phyloP scores from a whole-genome alignment of 2,797 vertebrate genomes.

The Tinamus major region DNA sequence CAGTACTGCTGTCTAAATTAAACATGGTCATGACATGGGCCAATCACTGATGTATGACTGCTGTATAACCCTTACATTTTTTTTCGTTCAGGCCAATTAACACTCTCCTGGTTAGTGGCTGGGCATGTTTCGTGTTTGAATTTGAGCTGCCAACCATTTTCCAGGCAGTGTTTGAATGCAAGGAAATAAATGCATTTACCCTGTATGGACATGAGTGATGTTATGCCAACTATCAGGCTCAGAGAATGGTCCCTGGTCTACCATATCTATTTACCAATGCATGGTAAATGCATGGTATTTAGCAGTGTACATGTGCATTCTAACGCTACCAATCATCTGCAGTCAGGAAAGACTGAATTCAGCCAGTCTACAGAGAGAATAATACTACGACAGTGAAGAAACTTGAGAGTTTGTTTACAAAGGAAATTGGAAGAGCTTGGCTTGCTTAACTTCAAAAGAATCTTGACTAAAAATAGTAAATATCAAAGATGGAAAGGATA shows the following conservation, averaged over 20 bases:
- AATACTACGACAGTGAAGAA: neutral
- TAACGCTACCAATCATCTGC: neutral
- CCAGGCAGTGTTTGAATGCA: neutral
- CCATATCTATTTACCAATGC: neutral
- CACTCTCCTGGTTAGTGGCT: neutral
- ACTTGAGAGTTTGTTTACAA: neutral
- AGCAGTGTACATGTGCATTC: neutral
- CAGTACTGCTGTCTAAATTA: neutral
- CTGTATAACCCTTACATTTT: neutral
- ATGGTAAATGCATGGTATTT: neutral
- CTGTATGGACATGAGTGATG: neutral
- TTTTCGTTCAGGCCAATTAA: neutral
- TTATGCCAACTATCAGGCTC: neutral
- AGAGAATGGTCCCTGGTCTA: too few species aligned
- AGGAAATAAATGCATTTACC: neutral
- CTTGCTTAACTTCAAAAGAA: neutral
- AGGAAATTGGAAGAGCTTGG: neutral
- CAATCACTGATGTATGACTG: neutral
- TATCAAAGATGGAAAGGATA: neutral
- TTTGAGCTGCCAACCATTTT: rapidly evolving
- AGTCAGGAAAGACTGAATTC: neutral
- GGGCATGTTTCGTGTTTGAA: neutral
- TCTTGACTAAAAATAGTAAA: neutral
- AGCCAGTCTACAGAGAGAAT: neutral
- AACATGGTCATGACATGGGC: neutral